Evolutionary conservation across 2,113 vertebrate species (phyloP).

Genomic region (Colius striatus): DNA sequence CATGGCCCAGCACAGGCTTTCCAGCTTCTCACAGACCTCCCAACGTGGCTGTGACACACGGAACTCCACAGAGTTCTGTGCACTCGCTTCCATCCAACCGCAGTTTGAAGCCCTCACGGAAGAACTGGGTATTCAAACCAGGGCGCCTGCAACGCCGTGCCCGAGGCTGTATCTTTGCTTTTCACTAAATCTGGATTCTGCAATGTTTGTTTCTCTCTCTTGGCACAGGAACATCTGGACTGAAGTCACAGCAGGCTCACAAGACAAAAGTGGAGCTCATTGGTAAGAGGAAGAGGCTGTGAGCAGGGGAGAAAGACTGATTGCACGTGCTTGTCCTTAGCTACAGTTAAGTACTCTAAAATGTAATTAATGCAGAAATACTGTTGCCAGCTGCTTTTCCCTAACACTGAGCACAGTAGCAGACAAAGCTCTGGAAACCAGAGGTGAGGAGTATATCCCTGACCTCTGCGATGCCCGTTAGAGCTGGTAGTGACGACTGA

Average conservation of each 20-base stretch:
- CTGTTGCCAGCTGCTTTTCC: conserved; percentile 26
- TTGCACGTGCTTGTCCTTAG: not conserved
- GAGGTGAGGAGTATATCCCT: not conserved
- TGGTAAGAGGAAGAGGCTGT: not conserved
- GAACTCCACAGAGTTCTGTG: rapidly evolving
- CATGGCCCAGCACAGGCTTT: not conserved
- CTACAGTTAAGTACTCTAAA: conserved; percentile 13
- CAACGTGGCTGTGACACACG: not conserved
- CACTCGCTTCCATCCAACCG: not conserved
- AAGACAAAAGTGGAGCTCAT: not conserved
- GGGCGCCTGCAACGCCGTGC: not conserved
- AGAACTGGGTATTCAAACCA: not conserved
- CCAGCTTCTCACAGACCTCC: not conserved
- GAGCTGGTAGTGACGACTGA: not conserved
- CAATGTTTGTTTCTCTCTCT: not conserved
- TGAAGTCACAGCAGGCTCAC: conserved; percentile 14
- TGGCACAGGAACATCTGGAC: conserved; percentile 26
- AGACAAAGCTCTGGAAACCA: not conserved
- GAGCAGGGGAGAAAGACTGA: not conserved
- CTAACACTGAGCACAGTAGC: not conserved
- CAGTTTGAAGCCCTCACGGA: not conserved
- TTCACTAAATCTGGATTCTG: conserved; percentile 26
- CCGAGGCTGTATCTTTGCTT: not conserved
- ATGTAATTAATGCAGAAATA: conserved; percentile 11
- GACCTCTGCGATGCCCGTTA: not conserved